A percentile compares a stretch with the other conserved stretches of the same genome.
phyloP scores from a whole-genome alignment of 2,797 vertebrate genomes.

The Catamblyrhynchus diadema region DNA sequence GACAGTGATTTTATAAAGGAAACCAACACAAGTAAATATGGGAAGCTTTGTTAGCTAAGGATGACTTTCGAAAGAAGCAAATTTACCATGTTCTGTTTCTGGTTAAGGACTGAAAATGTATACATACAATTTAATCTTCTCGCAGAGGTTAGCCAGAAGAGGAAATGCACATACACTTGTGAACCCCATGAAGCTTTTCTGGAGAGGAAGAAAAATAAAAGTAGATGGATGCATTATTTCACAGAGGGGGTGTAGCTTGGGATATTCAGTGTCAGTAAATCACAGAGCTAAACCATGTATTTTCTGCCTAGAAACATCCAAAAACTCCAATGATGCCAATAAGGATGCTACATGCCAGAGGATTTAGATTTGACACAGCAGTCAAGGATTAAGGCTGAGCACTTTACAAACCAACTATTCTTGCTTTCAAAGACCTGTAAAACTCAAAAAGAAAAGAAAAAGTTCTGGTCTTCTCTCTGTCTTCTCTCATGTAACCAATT shows the following conservation, averaged over 20 bases:
- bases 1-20: neutral
- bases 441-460: neutral
- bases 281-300: neutral
- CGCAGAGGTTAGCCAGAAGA: constrained; percentile 68
- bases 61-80: neutral
- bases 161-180: constrained; percentile 73
- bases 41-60: neutral
- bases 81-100: neutral
- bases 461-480: neutral
- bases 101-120: neutral
- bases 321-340: neutral
- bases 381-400: neutral
- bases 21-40: neutral
- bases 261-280: neutral
- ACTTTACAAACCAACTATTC: neutral
- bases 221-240: neutral
- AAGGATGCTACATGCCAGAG: neutral
- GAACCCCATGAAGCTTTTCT: constrained; percentile 54
- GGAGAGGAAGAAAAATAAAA: constrained; percentile 12
- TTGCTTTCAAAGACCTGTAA: neutral
- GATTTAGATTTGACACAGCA: neutral
- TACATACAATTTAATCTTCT: constrained; percentile 74
- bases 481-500: neutral
- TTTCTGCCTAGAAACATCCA: neutral
- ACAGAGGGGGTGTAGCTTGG: rapidly evolving